A percentile compares a stretch with the other conserved stretches of the same genome.
Conservation (phyloP, 2,888 invertebrate genomes). For the Sinhomidia bicolor region DNA sequence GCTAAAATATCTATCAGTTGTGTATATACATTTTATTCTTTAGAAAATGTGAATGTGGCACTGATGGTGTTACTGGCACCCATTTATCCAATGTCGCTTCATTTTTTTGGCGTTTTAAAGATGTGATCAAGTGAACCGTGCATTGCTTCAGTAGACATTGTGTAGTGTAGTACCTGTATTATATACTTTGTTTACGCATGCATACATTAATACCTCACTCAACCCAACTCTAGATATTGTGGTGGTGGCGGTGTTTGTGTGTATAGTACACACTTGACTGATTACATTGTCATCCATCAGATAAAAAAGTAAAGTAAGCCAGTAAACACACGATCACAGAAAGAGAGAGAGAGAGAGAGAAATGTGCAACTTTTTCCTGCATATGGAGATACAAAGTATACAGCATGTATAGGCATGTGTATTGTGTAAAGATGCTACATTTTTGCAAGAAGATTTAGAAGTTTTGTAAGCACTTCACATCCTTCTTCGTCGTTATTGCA, state of each 20-base stretch:
- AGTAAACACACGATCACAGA: slow-evolving; percentile 42
- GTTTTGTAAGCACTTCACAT: slow-evolving; percentile 44
- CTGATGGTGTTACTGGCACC: slow-evolving; percentile 20
- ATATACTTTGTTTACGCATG: background rate
- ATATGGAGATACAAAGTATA: background rate
- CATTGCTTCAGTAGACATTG: background rate
- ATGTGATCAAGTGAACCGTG: background rate
- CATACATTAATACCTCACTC: background rate
- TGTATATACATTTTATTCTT: background rate
- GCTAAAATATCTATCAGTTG: background rate
- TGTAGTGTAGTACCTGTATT: background rate
- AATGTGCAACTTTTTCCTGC: slow-evolving; percentile 33
- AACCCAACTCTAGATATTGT: background rate
- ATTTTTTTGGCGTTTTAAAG: slow-evolving; percentile 6
- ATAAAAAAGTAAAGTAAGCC: slow-evolving; percentile 62
- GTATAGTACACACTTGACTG: slow-evolving; percentile 44
- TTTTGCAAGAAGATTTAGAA: background rate
- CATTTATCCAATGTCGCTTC: slow-evolving; percentile 7
- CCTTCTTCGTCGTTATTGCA: slow-evolving; percentile 42
- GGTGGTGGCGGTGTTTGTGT: background rate
- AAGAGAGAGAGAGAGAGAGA: slow-evolving; percentile 49
- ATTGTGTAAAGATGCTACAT: background rate
- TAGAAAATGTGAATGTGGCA: slow-evolving; percentile 44
- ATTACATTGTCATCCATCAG: slow-evolving; percentile 64
- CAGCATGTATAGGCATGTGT: background rate